Percentiles rank a stretch among this genome's conserved stretches.
phyloP scores from a whole-genome alignment of 2,113 vertebrate genomes.

The Laterallus jamaicensis region DNA sequence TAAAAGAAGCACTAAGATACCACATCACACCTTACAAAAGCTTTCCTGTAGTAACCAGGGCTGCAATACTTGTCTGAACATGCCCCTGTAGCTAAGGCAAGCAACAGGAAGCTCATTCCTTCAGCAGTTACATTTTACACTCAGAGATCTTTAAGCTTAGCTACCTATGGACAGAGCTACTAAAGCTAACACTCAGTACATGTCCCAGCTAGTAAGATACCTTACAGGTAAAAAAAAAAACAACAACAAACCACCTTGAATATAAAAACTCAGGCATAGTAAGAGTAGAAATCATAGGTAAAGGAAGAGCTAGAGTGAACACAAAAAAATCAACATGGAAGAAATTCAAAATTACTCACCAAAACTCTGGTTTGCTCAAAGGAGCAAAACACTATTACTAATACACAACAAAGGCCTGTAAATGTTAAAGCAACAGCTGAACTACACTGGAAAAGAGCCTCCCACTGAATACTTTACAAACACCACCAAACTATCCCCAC shows the following conservation, averaged over 20 bases:
- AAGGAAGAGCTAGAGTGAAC: neutral
- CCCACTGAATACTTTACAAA: rapidly evolving
- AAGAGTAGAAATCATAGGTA: rapidly evolving
- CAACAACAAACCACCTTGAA: neutral
- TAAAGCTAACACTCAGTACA: rapidly evolving
- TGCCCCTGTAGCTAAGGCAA: neutral
- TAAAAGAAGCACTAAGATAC: neutral
- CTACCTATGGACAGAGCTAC: rapidly evolving
- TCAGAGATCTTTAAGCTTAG: neutral
- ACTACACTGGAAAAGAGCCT: rapidly evolving
- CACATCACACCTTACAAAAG: neutral
- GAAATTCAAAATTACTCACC: neutral
- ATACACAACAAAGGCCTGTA: rapidly evolving
- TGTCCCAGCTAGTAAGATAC: rapidly evolving
- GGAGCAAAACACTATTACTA: neutral
- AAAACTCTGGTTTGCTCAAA: neutral
- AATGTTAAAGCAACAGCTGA: rapidly evolving
- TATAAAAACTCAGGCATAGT: rapidly evolving
- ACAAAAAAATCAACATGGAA: too few species aligned
- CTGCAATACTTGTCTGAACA: neutral
- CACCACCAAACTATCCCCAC: too few species aligned
- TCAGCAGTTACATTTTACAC: neutral
- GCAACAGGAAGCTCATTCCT: neutral
- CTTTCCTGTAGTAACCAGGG: neutral
- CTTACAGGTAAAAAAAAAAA: too few species aligned